Conservation (phyloP, 2,113 vertebrate species). For the Holacanthus passer region DNA sequence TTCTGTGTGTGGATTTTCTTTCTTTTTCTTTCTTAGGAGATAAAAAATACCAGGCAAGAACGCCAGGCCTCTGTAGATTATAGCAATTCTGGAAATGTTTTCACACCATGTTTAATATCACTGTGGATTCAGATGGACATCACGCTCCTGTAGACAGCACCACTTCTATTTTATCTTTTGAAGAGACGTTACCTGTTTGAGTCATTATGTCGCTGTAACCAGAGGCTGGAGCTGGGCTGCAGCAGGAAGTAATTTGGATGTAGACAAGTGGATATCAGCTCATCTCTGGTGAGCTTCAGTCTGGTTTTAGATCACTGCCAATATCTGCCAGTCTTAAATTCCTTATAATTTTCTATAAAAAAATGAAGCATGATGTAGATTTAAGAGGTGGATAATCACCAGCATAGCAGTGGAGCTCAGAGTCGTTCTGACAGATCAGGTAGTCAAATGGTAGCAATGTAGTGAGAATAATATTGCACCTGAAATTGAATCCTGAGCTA, state of each 20-base stretch:
- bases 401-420: conserved; percentile 4
- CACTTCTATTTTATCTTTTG: background rate
- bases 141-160: background rate
- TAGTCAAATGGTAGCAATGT: background rate
- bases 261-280: conserved; percentile 14
- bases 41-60: background rate
- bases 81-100: background rate
- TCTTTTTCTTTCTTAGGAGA: background rate
- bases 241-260: conserved; percentile 13
- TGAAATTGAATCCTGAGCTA: background rate
- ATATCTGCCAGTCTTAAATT: conserved; percentile 1
- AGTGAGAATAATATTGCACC: background rate
- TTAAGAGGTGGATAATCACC: conserved; percentile 1
- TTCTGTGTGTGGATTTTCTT: background rate
- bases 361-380: conserved; percentile 4
- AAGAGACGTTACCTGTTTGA: conserved; percentile 13
- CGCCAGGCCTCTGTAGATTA: background rate
- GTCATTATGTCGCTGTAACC: conserved; percentile 20
- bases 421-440: background rate
- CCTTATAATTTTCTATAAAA: too few relatives aligned
- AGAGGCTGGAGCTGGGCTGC: conserved; percentile 20
- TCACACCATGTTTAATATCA: background rate
- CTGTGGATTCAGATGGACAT: background rate
- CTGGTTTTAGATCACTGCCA: conserved; percentile 6
- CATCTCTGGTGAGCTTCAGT: conserved; percentile 1